phyloP scores from a whole-genome alignment of 2,888 invertebrate genomes.

The Hyposoter dolosus region DNA sequence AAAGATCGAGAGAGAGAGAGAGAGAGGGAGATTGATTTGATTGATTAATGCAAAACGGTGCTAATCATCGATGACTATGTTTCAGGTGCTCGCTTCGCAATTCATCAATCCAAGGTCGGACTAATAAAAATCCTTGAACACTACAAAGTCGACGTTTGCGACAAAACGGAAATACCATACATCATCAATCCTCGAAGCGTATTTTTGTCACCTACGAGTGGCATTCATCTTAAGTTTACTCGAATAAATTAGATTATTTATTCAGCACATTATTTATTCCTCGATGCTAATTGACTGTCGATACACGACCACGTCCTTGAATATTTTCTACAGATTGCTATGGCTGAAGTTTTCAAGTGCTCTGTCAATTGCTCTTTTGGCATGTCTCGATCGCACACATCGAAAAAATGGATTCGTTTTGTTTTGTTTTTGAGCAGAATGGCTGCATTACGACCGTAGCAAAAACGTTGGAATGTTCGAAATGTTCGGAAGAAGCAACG shows the following conservation, averaged over 20 bases:
- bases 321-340: not conserved
- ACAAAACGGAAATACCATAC: slow-evolving; percentile 78
- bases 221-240: slow-evolving; percentile 77
- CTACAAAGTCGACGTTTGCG: slow-evolving; percentile 80
- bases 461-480: no score
- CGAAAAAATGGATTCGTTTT: no score
- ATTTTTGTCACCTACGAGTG: slow-evolving; percentile 75
- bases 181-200: slow-evolving; percentile 71
- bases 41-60: not conserved
- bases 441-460: no score
- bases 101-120: slow-evolving; percentile 82
- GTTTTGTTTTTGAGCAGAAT: no score
- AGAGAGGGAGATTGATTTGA: not conserved
- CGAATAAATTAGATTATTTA: slow-evolving; percentile 55
- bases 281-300: not conserved
- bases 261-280: not conserved
- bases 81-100: slow-evolving; percentile 79
- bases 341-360: not conserved
- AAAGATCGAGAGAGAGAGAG: not conserved
- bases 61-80: slow-evolving; percentile 1
- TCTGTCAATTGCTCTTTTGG: no score
- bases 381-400: no score
- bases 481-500: no score
- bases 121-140: slow-evolving; percentile 80
- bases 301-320: not conserved